Evolutionary conservation across 2,797 vertebrate genomes (phyloP).

Genomic region (Rhinatrema bivittatum): DNA sequence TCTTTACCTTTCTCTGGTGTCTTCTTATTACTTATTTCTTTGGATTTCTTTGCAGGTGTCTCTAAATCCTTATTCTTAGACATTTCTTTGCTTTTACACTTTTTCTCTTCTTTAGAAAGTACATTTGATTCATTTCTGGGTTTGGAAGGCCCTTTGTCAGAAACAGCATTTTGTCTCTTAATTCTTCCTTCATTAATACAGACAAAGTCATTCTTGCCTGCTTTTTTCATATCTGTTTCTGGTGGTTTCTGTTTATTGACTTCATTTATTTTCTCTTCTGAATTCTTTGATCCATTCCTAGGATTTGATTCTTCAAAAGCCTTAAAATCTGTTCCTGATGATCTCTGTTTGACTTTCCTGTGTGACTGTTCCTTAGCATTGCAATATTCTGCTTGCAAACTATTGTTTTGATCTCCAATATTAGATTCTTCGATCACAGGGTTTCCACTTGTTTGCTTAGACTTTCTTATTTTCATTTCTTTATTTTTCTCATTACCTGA

Average conservation of each 20-base stretch:
- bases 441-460: neutral
- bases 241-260: slow-evolving; percentile 12
- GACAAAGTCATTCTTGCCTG: neutral
- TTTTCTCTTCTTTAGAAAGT: slow-evolving; percentile 8
- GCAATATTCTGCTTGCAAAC: neutral
- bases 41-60: slow-evolving; percentile 16
- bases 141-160: slow-evolving; percentile 18
- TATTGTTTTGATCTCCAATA: slow-evolving; percentile 8
- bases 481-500: neutral
- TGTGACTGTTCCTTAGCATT: slow-evolving; percentile 8
- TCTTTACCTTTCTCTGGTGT: slow-evolving; percentile 61
- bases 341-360: slow-evolving; percentile 18
- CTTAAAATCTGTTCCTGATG: slow-evolving; percentile 10
- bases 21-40: slow-evolving; percentile 36
- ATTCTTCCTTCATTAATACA: slow-evolving; percentile 13
- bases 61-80: slow-evolving; percentile 3
- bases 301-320: neutral
- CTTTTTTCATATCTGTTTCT: slow-evolving; percentile 8
- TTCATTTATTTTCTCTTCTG: slow-evolving; percentile 22
- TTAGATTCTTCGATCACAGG: neutral
- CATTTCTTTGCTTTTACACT: slow-evolving; percentile 16
- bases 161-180: slow-evolving; percentile 32
- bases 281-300: slow-evolving; percentile 1
- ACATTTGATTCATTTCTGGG: slow-evolving; percentile 30
- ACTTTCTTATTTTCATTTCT: neutral